phyloP scores from a whole-genome alignment of 2,797 vertebrate genomes.

The Neopelma chrysocephalum region DNA sequence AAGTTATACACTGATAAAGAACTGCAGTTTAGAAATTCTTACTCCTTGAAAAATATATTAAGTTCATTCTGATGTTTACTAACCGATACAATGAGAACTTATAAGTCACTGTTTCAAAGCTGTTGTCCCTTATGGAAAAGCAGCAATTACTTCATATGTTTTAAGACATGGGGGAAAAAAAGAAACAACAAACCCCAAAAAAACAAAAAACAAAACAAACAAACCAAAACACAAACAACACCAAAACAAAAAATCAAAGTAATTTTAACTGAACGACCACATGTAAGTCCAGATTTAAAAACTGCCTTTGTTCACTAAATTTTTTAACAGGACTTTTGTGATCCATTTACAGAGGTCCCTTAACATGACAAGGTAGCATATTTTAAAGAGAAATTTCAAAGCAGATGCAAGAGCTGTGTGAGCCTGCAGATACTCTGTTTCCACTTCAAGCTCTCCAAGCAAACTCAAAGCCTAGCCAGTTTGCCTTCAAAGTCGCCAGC shows the following conservation, averaged over 20 bases:
- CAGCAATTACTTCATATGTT: background rate
- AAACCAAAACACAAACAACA: background rate
- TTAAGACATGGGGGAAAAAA: background rate
- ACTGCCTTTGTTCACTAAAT: background rate
- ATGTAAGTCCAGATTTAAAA: background rate
- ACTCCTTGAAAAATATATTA: background rate
- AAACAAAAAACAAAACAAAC: background rate
- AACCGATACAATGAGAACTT: background rate
- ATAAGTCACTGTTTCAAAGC: slow-evolving; percentile 8
- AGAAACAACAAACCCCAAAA: background rate
- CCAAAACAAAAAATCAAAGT: background rate
- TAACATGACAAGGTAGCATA: background rate
- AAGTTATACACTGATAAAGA: slow-evolving; percentile 10
- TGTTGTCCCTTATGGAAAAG: slow-evolving; percentile 13
- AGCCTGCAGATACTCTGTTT: background rate
- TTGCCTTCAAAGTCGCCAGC: background rate
- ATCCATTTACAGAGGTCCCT: background rate
- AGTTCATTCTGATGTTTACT: slow-evolving; percentile 38
- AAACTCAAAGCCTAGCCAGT: background rate
- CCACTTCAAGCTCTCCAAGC: background rate
- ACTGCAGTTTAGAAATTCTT: slow-evolving; percentile 6
- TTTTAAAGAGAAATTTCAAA: slow-evolving; percentile 33
- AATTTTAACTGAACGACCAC: background rate
- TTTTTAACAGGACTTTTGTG: background rate
- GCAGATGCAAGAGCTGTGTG: background rate